These are phyloP conservation scores for Montipora capricornis DNA, from an alignment of 64 coral and sea anemone genomes.

Conservation along the genomic window DNA sequence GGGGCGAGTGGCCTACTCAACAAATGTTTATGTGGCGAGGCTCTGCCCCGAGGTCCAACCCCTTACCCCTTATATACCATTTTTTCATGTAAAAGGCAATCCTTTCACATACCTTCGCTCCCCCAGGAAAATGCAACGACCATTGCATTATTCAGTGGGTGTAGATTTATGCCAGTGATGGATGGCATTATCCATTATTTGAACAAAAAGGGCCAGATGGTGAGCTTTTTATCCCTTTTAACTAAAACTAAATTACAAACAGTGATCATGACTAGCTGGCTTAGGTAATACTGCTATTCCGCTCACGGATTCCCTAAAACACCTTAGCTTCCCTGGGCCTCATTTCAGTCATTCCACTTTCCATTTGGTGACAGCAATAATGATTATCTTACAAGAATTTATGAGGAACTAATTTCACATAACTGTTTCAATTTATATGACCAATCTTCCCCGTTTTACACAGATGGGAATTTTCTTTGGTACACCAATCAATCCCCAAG, in stretches of 20 bases:
- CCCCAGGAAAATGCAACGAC: neutral
- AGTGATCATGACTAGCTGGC: neutral
- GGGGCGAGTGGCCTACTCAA: neutral
- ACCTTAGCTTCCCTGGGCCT: neutral
- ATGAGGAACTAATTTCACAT: constrained; percentile 3
- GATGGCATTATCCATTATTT: neutral
- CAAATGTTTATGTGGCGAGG: neutral
- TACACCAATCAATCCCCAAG: neutral
- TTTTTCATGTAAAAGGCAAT: neutral
- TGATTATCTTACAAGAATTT: constrained; percentile 2
- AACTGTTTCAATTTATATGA: constrained; percentile 9
- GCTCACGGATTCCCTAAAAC: neutral
- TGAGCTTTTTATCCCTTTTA: neutral
- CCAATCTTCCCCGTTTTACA: neutral
- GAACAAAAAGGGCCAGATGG: neutral
- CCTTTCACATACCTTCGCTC: neutral
- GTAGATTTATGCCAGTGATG: constrained; percentile 8
- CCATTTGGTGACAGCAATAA: constrained; percentile 12
- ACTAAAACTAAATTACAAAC: neutral
- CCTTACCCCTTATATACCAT: neutral
- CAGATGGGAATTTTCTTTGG: neutral
- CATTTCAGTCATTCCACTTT: constrained; percentile 8
- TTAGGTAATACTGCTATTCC: constrained; percentile 9
- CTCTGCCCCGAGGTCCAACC: neutral
- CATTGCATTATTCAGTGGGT: constrained; percentile 1